phyloP scores from a whole-genome alignment of 2,113 vertebrate genomes.

The Hippopotamus amphibius region DNA sequence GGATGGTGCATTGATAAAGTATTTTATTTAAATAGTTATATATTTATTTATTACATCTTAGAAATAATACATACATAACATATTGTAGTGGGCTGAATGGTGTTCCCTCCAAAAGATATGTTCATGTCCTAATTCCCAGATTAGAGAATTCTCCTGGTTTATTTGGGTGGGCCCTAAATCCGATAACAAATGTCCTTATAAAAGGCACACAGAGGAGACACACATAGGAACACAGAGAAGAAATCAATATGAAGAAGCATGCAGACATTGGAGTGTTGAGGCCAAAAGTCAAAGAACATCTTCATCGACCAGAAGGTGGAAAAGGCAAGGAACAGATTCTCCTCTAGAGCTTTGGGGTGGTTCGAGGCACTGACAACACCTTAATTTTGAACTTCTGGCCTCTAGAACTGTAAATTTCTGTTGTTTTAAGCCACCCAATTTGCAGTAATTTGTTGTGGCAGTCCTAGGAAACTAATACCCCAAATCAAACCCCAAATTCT shows the following conservation, averaged over 20 bases:
- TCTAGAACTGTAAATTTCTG: not conserved
- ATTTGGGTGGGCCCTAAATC: not conserved
- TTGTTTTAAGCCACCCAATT: not conserved
- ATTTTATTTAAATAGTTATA: conserved; percentile 13
- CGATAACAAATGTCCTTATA: not conserved
- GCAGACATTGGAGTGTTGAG: not conserved
- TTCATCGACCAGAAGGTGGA: not conserved
- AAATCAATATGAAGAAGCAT: not conserved
- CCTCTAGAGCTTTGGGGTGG: not conserved
- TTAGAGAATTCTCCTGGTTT: not conserved
- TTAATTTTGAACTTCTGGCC: not conserved
- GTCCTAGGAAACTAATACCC: not conserved
- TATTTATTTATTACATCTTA: not conserved
- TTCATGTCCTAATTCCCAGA: not conserved
- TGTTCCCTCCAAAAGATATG: not conserved
- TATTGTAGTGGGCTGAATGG: not conserved
- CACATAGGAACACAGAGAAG: not conserved
- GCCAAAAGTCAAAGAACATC: not conserved
- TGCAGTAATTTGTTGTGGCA: not conserved
- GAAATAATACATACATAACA: not conserved
- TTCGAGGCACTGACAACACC: not conserved
- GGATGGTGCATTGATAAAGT: not conserved
- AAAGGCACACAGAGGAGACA: not conserved
- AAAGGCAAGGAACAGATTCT: not conserved
- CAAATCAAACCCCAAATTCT: not conserved